Evolutionary conservation across 2,888 invertebrate genomes (phyloP).

Genomic region (Euplagia quadripunctaria): DNA sequence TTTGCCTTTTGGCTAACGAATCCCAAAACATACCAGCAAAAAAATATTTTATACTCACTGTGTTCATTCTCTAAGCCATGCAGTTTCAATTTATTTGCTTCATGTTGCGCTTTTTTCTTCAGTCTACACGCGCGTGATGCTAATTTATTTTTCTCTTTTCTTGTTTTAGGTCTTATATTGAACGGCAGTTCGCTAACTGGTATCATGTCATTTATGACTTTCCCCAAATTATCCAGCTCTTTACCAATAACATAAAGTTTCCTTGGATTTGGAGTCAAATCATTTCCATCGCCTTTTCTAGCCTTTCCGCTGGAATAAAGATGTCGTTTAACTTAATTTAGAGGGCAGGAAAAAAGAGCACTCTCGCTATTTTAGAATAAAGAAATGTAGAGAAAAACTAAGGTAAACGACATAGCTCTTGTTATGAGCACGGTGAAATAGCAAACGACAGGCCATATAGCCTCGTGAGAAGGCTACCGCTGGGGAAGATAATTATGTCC

Average conservation of each 20-base stretch:
- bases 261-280: conserved; percentile 97
- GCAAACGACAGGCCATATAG: not conserved
- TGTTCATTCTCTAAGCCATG: conserved; percentile 98
- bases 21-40: not conserved
- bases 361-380: no score
- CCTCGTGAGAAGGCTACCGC: no score
- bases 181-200: conserved; percentile 97
- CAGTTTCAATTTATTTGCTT: conserved; percentile 98
- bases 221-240: conserved; percentile 96
- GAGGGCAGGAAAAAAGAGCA: no score
- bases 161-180: conserved; percentile 95
- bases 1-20: not conserved
- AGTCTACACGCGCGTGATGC: conserved; percentile 98
- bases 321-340: no score
- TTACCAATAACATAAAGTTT: conserved; percentile 96
- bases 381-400: no score
- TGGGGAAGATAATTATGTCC: no score
- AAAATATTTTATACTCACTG: conserved; percentile 89
- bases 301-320: conserved; percentile 92
- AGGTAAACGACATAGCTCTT: no score
- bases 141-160: conserved; percentile 99
- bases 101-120: conserved; percentile 99
- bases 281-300: conserved; percentile 98
- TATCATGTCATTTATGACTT: conserved; percentile 98
- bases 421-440: not conserved